Base-by-base conservation (phyloP, 2,888 invertebrate species). In the Dasypolia templi region DNA sequence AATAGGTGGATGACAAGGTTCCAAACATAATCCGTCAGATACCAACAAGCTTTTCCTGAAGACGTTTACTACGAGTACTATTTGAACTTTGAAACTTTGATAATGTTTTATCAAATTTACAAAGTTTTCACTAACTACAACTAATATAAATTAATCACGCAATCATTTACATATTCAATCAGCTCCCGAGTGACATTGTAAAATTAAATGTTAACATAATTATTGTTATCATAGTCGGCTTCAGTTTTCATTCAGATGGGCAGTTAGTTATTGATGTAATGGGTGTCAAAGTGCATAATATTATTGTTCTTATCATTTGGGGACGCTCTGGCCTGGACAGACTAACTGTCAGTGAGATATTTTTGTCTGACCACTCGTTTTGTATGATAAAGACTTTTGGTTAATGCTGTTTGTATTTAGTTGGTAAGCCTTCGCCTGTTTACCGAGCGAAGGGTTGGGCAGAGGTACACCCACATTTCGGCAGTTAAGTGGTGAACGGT, bases 261-360 rank as follows among this genome's bases (percentile, higher is more conserved):
- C 49, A 4, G 69, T 32, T 19, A 39, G n/a, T 71, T 59, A 76
- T 49, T 76, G n/a, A n/a, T n/a, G 63, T 75, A 61, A 61, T 77
- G 74, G 53, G 61, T 78, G 85, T 80, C 80, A 86, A 73, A 86
- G 80, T 55, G 65, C 65, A 79, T 53, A 66, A 62, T 69, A 49
- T 75, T 72, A 78, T 81, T 75, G 42, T 56, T 51, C 42, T 70
- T 72, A 70, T 74, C 74, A 53, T 6, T 61, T 29, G 73, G 81
- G 81, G 63, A 59, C 59, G 35, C 75, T 64, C 64, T 5, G 26
- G 39, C 12, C 14, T 32, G 14, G 12, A 26, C 56, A 53, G 72
- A 35, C 56, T 14, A 64, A 46, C 59, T 53, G 77, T 72, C 77
- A 72, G 72, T 6, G 53, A 64, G 55, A 53, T 63, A 55, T n/a